Evolutionary conservation across 2,113 vertebrate species (phyloP), one percentile per base, ranked within the genome.

Genomic region (Otus sunia): DNA sequence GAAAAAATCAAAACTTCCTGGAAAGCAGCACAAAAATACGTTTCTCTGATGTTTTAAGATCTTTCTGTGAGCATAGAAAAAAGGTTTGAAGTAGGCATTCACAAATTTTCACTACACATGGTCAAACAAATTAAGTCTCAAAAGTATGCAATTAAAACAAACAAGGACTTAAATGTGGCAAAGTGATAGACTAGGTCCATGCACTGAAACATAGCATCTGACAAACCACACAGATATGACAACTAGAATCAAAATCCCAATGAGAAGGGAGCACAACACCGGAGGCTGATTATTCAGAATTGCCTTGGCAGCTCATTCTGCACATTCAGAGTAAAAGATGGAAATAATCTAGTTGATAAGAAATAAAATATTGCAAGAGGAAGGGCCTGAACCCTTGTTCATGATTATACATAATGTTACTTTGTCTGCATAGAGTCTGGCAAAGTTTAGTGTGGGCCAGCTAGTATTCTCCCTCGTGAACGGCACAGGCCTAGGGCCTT

Each of bases 331-430:
- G 27, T 15, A 58, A 77, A 78, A 76, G 16, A 52, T 1, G 6
- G 43, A 86, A 73, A 60, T 8, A 50, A 73, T 21, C 53, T 37
- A 76, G 34, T 4, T 64, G 60, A 55, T 53, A 53, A 72, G 30
- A 67, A 90, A 83, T 6, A 52, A 71, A 83, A 63, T 7, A 12
- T 16, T 63, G 32, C 52, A 53, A 55, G 58, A 49, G n/a, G 18
- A 90, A 80, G 55, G 15, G 39, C 32, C 32, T 64, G 55, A 43
- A 56, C 60, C 12, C 12, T 26, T 45, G 32, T 41, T 50, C 27
- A 25, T 34, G 21, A 45, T 45, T 37, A 41, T 11, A 37, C 1
- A 41, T 12, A 21, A 0, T 0, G 0, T 63, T 53, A 58, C 18
- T 58, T 67, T 49, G 17, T 17, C 49, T 30, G 26, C n/a, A 39